Conservation (phyloP, 2,797 vertebrate genomes). For the Uromys caudimaculatus region DNA sequence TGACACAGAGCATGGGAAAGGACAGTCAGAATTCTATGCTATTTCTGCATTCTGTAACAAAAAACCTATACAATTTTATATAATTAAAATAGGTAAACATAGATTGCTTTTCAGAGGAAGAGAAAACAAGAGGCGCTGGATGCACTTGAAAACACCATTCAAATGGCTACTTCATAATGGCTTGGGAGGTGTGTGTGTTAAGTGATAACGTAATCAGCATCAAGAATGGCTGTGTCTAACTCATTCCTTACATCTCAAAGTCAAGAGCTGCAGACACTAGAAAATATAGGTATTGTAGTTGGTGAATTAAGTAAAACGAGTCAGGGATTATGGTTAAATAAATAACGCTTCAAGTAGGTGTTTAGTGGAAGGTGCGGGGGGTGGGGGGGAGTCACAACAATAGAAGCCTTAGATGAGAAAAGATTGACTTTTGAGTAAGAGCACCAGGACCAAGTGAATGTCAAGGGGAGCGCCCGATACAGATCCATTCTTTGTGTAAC, state of each 20-base stretch:
- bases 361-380: not conserved
- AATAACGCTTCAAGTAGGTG: not conserved
- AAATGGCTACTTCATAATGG: not conserved
- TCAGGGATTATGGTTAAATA: not conserved
- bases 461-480: not conserved
- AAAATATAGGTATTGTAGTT: not conserved
- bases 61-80: slow-evolving; percentile 36
- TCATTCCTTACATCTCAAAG: slow-evolving; percentile 17
- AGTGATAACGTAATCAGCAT: not conserved
- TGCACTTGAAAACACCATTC: slow-evolving; percentile 6
- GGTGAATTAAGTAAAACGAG: slow-evolving; percentile 9
- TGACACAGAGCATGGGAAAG: slow-evolving; percentile 39
- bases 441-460: slow-evolving; percentile 55
- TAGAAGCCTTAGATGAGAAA: slow-evolving; percentile 58
- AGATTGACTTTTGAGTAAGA: slow-evolving; percentile 11
- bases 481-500: not conserved
- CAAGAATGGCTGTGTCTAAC: not conserved
- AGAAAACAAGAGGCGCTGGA: not conserved
- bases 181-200: not conserved
- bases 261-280: not conserved
- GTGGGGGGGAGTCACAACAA: not conserved
- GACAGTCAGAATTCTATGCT: slow-evolving; percentile 42
- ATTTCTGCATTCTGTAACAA: slow-evolving; percentile 56
- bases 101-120: slow-evolving; percentile 41
- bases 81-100: slow-evolving; percentile 35